Percentiles rank a stretch among this genome's conserved stretches.
Conservation (phyloP, 2,113 vertebrate genomes). For the Pongo pygmaeus region DNA sequence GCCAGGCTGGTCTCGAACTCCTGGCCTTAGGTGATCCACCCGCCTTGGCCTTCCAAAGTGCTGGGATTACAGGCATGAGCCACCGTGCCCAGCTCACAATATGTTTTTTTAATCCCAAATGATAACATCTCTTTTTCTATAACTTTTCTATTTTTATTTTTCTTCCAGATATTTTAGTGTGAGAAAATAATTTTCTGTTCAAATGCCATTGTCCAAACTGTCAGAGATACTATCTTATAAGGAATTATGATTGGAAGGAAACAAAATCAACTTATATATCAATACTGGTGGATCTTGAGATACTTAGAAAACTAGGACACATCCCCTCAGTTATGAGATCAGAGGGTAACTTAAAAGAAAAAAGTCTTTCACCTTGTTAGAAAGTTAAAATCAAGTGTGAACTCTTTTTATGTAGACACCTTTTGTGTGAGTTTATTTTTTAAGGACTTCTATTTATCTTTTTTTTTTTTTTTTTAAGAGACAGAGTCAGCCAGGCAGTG, state of each 20-base stretch:
- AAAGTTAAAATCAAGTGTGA: neutral
- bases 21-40: no score
- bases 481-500: no score
- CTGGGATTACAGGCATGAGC: no score
- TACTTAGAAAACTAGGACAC: neutral
- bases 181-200: slow-evolving; percentile 48
- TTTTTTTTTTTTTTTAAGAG: no score
- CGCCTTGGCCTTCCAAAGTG: no score
- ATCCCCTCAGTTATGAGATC: neutral
- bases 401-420: neutral
- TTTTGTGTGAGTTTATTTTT: slow-evolving; percentile 14
- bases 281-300: neutral
- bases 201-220: slow-evolving; percentile 24
- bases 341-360: neutral
- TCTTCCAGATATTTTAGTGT: slow-evolving; percentile 18
- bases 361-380: neutral
- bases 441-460: neutral
- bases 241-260: slow-evolving; percentile 2
- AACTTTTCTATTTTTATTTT: slow-evolving; percentile 18
- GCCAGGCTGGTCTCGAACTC: no score
- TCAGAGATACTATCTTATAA: slow-evolving; percentile 17
- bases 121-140: neutral
- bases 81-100: no score
- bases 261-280: slow-evolving; percentile 14
- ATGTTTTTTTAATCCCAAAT: neutral